Evolutionary conservation across 1,140 invertebrate species (phyloP), one percentile per base, ranked within the genome.

Genomic region (Oedothorax gibbosus): DNA sequence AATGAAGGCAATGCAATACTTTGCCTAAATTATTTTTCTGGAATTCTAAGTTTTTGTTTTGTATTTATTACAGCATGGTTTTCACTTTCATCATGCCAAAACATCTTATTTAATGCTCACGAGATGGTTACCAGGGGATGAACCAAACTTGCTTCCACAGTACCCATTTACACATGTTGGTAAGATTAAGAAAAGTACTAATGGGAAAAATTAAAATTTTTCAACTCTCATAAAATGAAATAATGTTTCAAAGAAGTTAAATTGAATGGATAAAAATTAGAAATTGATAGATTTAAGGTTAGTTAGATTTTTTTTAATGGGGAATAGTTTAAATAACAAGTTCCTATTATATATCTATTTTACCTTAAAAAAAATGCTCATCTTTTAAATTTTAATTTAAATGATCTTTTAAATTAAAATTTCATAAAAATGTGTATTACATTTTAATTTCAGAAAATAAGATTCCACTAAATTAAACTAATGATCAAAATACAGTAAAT

Each of bases 51-150:
- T 68, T 68, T 68, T 71, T n/a, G 11, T 51, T n/a, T 71, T 53
- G 15, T 64, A 64, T 2, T 84, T 72, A 80, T 87, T 86, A 71
- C 87, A 95, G 93, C 92, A 94, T 88, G 95, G 94, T 20, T 97
- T 98, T 89, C 93, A 93, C 80, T 97, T 94, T 88, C 96, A 98
- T 90, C 95, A 97, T 91, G 95, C 95, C 0, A 93, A 94, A 87
- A 91, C 93, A 35, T 92, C 94, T 18, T 94, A 93, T 90, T 94
- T 96, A 0, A 94, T 94, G 90, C 92, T 98, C 91, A 94, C 93
- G 87, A 92, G 93, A 88, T 97, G 96, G 96, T 89, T 98, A 65
- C 93, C 94, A 10, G 90, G 85, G 73, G 88, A 92, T 75, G 92
- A 94, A 89, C 87, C 89, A 15, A 92, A 91, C 86, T 94, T 95